Evolutionary conservation across 1,140 invertebrate species (phyloP).

Genomic region (Brachionus sp.): DNA sequence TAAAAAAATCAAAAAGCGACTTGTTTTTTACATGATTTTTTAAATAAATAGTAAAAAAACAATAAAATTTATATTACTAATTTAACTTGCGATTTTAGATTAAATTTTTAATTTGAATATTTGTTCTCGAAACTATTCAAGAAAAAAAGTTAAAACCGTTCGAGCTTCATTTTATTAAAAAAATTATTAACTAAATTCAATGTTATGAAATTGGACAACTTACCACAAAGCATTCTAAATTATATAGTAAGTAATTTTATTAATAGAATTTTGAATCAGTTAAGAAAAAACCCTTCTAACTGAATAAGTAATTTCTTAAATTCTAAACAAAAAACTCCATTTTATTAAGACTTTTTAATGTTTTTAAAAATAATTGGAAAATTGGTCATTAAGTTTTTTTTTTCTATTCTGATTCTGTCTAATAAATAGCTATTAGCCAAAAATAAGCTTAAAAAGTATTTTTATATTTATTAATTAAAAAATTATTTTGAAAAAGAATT

Average conservation of each 20-base stretch:
- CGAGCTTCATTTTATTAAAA: not conserved
- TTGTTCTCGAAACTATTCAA: not conserved
- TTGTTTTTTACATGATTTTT: not conserved
- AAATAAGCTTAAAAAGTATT: too few species aligned
- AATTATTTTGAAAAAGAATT: too few species aligned
- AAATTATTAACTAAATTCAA: not conserved
- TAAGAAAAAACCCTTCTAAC: not conserved
- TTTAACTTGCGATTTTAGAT: not conserved
- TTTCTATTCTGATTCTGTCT: too few species aligned
- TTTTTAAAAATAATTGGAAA: too few species aligned
- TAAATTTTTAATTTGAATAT: not conserved
- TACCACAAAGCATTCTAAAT: not conserved
- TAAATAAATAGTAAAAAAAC: not conserved
- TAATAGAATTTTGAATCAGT: not conserved
- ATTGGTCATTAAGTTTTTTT: too few species aligned
- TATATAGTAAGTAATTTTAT: not conserved
- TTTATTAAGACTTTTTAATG: too few species aligned
- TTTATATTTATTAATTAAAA: too few species aligned
- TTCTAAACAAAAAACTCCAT: too few species aligned
- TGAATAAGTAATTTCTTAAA: not conserved
- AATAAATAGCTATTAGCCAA: too few species aligned
- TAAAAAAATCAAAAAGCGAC: not conserved
- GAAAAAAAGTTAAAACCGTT: not conserved
- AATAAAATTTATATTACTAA: not conserved
- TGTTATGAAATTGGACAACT: conserved; percentile 1